These are phyloP conservation scores for Schizothorax lantsangensis DNA, from an alignment of 2,797 vertebrate species.

Conservation along the genomic window DNA sequence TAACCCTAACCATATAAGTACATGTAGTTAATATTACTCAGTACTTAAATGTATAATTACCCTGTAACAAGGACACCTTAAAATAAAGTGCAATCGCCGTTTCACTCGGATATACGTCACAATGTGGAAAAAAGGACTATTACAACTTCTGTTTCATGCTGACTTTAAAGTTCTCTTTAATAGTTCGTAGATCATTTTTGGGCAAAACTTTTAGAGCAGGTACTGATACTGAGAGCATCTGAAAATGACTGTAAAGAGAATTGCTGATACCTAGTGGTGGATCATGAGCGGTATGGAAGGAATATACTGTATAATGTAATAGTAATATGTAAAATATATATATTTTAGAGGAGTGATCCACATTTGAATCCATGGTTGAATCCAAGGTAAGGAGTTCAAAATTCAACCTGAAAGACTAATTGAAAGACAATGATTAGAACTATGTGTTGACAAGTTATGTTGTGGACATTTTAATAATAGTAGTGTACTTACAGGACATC, in stretches of 20 bases:
- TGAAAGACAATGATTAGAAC: background rate
- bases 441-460: background rate
- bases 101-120: no score
- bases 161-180: no score
- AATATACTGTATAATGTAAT: background rate
- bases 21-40: no score
- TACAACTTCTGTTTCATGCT: no score
- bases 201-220: background rate
- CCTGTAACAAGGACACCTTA: no score
- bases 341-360: background rate
- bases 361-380: background rate
- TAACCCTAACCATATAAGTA: no score
- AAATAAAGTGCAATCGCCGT: no score
- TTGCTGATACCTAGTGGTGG: slow-evolving; percentile 36
- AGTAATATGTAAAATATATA: background rate
- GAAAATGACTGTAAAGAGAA: background rate
- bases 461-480: background rate
- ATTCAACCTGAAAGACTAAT: slow-evolving; percentile 17
- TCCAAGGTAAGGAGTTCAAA: background rate
- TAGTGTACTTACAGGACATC: slow-evolving; percentile 31
- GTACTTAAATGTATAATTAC: no score
- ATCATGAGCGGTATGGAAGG: no score
- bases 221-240: background rate
- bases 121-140: no score
- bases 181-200: background rate